Percentiles rank a stretch among this genome's conserved stretches.
Conservation (phyloP, 2,113 vertebrate species). For the Leucoraja erinaceus region DNA sequence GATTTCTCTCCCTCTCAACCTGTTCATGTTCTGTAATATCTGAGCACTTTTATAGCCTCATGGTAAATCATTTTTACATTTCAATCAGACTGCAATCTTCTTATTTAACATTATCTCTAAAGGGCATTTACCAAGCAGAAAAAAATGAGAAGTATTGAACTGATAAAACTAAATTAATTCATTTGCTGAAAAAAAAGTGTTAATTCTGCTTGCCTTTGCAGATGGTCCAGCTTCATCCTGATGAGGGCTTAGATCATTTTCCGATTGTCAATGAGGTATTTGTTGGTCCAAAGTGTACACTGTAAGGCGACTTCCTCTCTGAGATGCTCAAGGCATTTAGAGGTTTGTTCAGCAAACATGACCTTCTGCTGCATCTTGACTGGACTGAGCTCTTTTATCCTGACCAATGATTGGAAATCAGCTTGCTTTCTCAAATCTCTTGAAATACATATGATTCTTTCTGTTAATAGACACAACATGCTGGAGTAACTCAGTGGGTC, state of each 20-base stretch:
- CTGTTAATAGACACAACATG: too few relatives aligned
- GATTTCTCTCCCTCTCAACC: not conserved
- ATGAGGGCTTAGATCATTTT: not conserved
- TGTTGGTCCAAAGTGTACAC: not conserved
- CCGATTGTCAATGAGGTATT: not conserved
- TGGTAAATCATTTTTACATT: not conserved
- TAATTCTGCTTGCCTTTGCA: not conserved
- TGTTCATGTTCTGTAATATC: not conserved
- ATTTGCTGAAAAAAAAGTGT: not conserved
- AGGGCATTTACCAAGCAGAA: not conserved
- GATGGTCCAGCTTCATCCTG: not conserved
- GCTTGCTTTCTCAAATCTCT: not conserved
- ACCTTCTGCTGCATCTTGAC: not conserved
- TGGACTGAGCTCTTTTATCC: not conserved
- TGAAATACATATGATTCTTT: not conserved
- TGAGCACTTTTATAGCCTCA: not conserved
- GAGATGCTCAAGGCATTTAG: not conserved
- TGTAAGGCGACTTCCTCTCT: not conserved
- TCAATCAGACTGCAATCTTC: not conserved
- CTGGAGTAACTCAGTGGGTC: too few relatives aligned
- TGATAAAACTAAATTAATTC: not conserved
- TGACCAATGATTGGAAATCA: not conserved
- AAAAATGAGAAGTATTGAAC: not conserved
- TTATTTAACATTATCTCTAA: not conserved
- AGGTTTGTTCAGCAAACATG: not conserved